A percentile compares a stretch with the other conserved stretches of the same genome.
These are phyloP conservation scores for Athene cunicularia DNA, from an alignment of 2,113 vertebrate genomes.

Conservation along the genomic window DNA sequence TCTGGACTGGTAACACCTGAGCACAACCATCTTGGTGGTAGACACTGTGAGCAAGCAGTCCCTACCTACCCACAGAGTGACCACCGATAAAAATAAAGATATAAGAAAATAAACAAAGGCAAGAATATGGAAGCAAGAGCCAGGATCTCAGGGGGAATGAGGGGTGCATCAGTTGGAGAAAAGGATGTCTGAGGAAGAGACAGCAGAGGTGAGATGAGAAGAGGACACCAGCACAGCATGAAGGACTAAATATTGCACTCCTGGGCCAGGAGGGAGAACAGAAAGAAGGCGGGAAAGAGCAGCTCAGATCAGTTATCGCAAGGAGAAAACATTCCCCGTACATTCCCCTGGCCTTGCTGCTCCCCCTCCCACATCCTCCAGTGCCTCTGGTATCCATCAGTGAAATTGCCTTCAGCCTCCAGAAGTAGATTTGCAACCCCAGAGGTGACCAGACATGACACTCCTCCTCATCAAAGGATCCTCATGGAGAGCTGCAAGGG, in stretches of 20 bases:
- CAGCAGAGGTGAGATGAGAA: not conserved
- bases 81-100: not conserved
- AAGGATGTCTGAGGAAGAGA: not conserved
- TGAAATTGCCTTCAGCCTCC: not conserved
- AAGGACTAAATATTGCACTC: not conserved
- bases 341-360: not conserved
- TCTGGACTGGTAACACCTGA: not conserved
- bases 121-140: accelerated
- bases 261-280: constrained; percentile 67
- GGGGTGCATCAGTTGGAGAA: not conserved
- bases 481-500: not conserved
- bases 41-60: accelerated
- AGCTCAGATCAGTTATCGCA: constrained; percentile 24
- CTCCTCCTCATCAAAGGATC: not conserved
- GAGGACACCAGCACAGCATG: accelerated
- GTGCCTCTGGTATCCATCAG: constrained; percentile 12
- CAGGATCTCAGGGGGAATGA: accelerated
- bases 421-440: not conserved
- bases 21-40: not conserved
- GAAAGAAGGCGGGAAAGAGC: constrained; percentile 40
- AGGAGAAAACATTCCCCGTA: not conserved
- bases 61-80: not conserved
- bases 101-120: not conserved
- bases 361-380: not conserved
- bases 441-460: not conserved